phyloP scores from a whole-genome alignment of 2,888 invertebrate genomes.

The Nemurella pictetii region DNA sequence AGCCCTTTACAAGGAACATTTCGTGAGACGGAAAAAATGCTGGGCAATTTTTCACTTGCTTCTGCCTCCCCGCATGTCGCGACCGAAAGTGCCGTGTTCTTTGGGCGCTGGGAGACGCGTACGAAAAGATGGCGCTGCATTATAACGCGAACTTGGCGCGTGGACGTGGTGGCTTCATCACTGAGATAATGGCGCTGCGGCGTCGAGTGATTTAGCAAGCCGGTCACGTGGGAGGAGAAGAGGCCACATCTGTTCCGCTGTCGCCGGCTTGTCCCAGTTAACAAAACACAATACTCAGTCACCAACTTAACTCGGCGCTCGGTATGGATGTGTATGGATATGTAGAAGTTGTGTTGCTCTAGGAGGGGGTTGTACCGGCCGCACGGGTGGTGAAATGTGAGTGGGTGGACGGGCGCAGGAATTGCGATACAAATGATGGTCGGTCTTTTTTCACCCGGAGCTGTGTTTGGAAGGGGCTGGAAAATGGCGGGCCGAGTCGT shows the following conservation, averaged over 20 bases:
- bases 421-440: neutral
- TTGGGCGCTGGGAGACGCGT: too few species aligned
- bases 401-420: neutral
- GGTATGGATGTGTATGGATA: neutral
- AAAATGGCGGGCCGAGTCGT: neutral
- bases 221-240: neutral
- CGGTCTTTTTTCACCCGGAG: neutral
- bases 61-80: too few species aligned
- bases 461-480: neutral
- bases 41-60: neutral
- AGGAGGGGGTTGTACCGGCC: too few species aligned
- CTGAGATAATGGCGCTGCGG: neutral
- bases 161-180: neutral
- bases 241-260: neutral
- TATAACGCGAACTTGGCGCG: neutral
- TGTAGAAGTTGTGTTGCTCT: neutral
- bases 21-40: neutral
- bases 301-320: neutral
- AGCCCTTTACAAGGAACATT: neutral
- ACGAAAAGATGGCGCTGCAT: neutral
- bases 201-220: neutral
- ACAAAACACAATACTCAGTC: slow-evolving; percentile 5
- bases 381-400: too few species aligned
- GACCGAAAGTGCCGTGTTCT: too few species aligned
- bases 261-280: neutral